phyloP scores from a whole-genome alignment of 2,113 vertebrate species.

The Eira barbara region DNA sequence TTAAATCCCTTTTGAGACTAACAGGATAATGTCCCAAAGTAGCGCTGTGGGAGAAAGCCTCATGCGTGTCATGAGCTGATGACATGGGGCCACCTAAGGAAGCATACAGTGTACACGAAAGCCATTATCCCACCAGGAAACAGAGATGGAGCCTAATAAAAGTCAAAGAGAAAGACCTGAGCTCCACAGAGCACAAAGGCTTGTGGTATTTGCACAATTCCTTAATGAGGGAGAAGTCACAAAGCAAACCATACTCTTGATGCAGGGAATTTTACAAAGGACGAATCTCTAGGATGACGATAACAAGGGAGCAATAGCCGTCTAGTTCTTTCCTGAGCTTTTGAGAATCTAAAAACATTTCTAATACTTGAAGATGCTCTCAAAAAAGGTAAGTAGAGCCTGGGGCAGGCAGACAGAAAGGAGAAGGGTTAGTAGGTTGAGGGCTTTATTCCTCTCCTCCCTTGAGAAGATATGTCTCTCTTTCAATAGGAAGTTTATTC shows the following conservation, averaged over 20 bases:
- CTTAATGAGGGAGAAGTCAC: background rate
- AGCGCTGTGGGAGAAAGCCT: background rate
- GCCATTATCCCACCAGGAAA: background rate
- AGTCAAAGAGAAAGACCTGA: background rate
- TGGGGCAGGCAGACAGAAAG: slow-evolving; percentile 10
- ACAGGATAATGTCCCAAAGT: background rate
- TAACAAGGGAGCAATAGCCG: background rate
- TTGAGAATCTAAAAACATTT: background rate
- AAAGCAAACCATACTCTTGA: background rate
- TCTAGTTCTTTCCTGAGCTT: background rate
- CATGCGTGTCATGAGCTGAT: background rate
- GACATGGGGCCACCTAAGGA: background rate
- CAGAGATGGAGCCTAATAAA: background rate
- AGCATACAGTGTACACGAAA: background rate
- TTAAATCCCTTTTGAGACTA: background rate
- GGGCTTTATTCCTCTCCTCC: slow-evolving; percentile 30
- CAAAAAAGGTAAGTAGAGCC: slow-evolving; percentile 13
- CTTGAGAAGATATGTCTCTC: slow-evolving; percentile 57
- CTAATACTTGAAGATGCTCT: background rate
- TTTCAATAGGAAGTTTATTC: slow-evolving; percentile 67
- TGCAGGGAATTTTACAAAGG: background rate
- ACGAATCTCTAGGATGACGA: background rate
- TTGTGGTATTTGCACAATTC: background rate
- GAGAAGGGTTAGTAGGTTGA: slow-evolving; percentile 34
- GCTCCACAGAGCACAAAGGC: background rate